phyloP scores from a whole-genome alignment of 2,888 invertebrate species.

The Clostera curtula region DNA sequence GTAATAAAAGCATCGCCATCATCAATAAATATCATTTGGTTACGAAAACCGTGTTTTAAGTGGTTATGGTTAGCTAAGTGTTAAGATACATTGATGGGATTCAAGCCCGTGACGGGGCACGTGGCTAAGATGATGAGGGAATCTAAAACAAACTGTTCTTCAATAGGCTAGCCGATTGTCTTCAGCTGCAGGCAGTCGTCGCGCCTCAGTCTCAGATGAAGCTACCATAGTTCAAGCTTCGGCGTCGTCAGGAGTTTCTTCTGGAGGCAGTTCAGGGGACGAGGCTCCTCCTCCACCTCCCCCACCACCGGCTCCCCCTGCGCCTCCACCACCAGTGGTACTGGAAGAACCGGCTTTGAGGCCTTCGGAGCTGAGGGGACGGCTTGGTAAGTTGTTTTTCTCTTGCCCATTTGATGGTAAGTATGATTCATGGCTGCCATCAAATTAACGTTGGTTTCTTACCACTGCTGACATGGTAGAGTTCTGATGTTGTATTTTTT shows the following conservation, averaged over 20 bases:
- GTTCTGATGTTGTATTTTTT: too few species aligned
- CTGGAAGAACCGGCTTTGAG: conserved; percentile 79
- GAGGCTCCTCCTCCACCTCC: conserved; percentile 83
- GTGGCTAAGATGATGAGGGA: too few species aligned
- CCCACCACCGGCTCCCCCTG: conserved; percentile 75
- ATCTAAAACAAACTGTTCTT: conserved; percentile 1
- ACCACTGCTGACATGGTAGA: too few species aligned
- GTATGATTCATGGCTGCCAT: background rate
- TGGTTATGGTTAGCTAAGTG: too few species aligned
- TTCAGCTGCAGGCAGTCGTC: conserved; percentile 61
- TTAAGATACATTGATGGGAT: too few species aligned
- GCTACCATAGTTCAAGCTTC: conserved; percentile 41
- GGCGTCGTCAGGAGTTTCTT: conserved; percentile 60
- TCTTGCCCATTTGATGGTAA: conserved; percentile 1
- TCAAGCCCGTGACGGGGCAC: too few species aligned
- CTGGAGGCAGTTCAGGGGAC: conserved; percentile 59
- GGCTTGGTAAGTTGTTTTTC: conserved; percentile 42
- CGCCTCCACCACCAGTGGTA: conserved; percentile 65
- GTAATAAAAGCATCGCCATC: too few species aligned
- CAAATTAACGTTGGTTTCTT: too few species aligned
- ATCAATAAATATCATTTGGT: too few species aligned
- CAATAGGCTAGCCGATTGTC: conserved; percentile 59
- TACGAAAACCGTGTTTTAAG: too few species aligned
- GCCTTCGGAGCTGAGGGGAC: conserved; percentile 71
- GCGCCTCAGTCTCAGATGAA: conserved; percentile 57